Conservation (phyloP, 2,113 vertebrate species). For the Lota lota region DNA sequence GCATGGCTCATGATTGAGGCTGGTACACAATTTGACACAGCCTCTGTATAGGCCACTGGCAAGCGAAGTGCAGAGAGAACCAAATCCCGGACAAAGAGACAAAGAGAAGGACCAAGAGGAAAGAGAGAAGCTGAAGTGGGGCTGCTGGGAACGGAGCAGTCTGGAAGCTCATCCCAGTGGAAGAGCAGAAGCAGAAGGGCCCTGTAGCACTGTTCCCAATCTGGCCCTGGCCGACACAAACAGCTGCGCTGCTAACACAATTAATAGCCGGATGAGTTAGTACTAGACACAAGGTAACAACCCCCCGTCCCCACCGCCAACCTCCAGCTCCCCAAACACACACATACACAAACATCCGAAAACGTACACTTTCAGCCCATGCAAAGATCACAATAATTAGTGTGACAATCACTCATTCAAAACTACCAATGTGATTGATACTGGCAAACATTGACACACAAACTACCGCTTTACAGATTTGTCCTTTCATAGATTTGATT, state of each 20-base stretch:
- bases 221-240: slow-evolving; percentile 82
- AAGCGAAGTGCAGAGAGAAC: background rate
- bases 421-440: too few species aligned
- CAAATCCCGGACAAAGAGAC: slow-evolving; percentile 1
- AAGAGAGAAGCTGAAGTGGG: slow-evolving; percentile 47
- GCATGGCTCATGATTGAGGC: too few species aligned
- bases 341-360: background rate
- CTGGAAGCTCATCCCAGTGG: slow-evolving; percentile 85
- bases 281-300: slow-evolving; percentile 87
- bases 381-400: slow-evolving; percentile 4
- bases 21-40: too few species aligned
- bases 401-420: slow-evolving; percentile 10
- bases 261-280: slow-evolving; percentile 95
- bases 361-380: background rate
- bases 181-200: slow-evolving; percentile 88
- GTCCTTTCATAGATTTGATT: too few species aligned
- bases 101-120: slow-evolving; percentile 13
- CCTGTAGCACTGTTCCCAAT: slow-evolving; percentile 88
- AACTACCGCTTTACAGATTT: too few species aligned
- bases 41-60: too few species aligned
- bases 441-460: too few species aligned
- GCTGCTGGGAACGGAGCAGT: slow-evolving; percentile 79
- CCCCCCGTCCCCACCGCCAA: slow-evolving; percentile 1
- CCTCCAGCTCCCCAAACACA: background rate
- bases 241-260: slow-evolving; percentile 94